Conservation (phyloP, 2,888 invertebrate genomes). For the Dorcus parallelipipedus region DNA sequence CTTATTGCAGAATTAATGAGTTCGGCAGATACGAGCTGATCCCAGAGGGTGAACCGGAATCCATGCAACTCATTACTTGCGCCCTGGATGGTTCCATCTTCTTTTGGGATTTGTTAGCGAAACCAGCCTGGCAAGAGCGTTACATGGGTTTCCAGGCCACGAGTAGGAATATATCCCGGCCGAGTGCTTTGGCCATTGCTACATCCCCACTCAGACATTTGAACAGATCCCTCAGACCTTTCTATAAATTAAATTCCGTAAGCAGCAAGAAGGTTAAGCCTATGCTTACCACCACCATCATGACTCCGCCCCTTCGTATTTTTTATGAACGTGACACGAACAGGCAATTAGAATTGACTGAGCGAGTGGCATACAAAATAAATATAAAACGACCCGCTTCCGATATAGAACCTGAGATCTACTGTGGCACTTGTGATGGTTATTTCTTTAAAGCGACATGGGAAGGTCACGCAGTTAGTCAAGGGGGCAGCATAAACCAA, state of each 20-base stretch:
- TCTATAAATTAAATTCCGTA: conserved; percentile 55
- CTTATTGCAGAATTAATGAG: conserved; percentile 56
- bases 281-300: neutral
- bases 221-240: conserved; percentile 61
- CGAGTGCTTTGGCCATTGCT: conserved; percentile 58
- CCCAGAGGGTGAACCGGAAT: conserved; percentile 43
- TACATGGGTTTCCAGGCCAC: conserved; percentile 6
- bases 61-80: conserved; percentile 63
- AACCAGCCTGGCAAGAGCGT: conserved; percentile 26
- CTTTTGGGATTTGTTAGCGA: conserved; percentile 67
- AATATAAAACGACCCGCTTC: conserved; percentile 11
- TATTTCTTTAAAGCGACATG: conserved; percentile 47
- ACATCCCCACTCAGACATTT: conserved; percentile 60
- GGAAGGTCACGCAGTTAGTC: conserved; percentile 63
- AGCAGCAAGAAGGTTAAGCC: conserved; percentile 34
- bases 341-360: conserved; percentile 39
- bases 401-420: conserved; percentile 23
- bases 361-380: conserved; percentile 23
- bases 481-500: conserved; percentile 57
- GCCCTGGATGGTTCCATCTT: conserved; percentile 66
- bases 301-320: no score
- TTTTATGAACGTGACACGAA: conserved; percentile 26
- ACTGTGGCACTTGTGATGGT: conserved; percentile 38
- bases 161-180: conserved; percentile 52
- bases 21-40: conserved; percentile 56